Base-by-base conservation (phyloP, 1,140 invertebrate species). In the Plutomurus gul region DNA sequence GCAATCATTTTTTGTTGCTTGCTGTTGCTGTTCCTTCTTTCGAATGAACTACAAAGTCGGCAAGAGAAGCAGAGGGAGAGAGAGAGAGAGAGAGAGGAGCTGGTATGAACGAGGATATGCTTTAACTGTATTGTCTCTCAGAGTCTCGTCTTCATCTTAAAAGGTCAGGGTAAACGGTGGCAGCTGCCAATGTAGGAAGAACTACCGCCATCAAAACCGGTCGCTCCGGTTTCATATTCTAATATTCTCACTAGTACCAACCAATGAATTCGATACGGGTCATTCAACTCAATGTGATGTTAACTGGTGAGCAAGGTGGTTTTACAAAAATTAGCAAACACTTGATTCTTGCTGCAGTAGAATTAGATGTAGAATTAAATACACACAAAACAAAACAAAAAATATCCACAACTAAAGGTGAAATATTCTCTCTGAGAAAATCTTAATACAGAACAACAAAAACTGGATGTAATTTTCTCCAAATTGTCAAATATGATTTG, bases 111-210 rank as follows among this genome's bases (percentile, higher is more conserved):
- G 27, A 74, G 72, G 72, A 49, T 74, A 74, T 74, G 25, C 39
- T 72, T 40, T 13, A 22, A 43, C 70, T 72, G 70, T n/a, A n/a
- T 46, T 39, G 27, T 74, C 22, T 74, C 43, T 18, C 43, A 47
- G 25, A 49, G 27, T 65, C 56, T 65, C 56, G 27, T 65, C 56
- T 43, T 65, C 56, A 65, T 65, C 72, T 79, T 79, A 37, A 75
- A 79, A 79, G 78, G 78, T 79, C 78, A 79, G 78, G 78, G 78
- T 60, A 78, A 71, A 74, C 30, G 25, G 43, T 47, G 43, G 39
- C 43, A 47, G 36, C 39, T 74, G 43, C n/a, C 43, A 47, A 36
- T 47, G 39, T 47, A 74, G 40, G 40, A 72, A 39, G 70, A 72
- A 72, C 36, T 65, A 65, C 39, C 36, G 36, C 39, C 39, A 22